Conservation (phyloP, 2,888 invertebrate genomes). For the Tinea trinotella region DNA sequence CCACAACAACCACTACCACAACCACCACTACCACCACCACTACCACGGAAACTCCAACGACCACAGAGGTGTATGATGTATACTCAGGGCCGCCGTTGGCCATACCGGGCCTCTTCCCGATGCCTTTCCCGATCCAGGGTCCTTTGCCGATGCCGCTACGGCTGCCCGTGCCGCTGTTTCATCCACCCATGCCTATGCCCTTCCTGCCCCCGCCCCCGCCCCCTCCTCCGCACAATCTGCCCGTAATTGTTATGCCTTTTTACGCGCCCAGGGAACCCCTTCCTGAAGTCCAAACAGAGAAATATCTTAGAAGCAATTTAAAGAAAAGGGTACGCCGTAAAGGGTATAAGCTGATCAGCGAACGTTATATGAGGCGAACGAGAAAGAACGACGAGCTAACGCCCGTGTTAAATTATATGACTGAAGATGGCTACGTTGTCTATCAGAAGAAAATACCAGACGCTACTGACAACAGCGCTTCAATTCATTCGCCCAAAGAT, state of each 20-base stretch:
- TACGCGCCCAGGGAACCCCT: constrained; percentile 45
- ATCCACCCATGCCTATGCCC: constrained; percentile 7
- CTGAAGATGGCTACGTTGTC: constrained; percentile 59
- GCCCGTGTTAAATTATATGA: constrained; percentile 56
- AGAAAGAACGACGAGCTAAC: constrained; percentile 33
- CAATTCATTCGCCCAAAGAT: background rate
- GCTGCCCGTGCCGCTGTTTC: constrained; percentile 23
- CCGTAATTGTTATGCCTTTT: constrained; percentile 63
- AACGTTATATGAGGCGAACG: too few relatives aligned
- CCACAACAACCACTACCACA: background rate
- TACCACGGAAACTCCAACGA: too few relatives aligned
- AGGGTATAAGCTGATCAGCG: constrained; percentile 19
- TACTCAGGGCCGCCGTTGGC: background rate
- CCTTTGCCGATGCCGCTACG: constrained; percentile 25
- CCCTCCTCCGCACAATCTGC: constrained; percentile 43
- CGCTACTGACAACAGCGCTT: background rate
- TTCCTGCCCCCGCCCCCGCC: constrained; percentile 24
- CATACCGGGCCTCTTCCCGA: background rate
- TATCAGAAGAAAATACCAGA: constrained; percentile 54
- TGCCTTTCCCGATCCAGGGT: background rate
- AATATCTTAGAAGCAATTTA: constrained; percentile 21
- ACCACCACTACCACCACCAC: background rate
- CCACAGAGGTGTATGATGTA: too few relatives aligned
- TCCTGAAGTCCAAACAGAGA: constrained; percentile 18
- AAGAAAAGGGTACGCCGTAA: constrained; percentile 21